phyloP scores from a whole-genome alignment of 2,888 invertebrate genomes.

The Andrena hattorfiana region DNA sequence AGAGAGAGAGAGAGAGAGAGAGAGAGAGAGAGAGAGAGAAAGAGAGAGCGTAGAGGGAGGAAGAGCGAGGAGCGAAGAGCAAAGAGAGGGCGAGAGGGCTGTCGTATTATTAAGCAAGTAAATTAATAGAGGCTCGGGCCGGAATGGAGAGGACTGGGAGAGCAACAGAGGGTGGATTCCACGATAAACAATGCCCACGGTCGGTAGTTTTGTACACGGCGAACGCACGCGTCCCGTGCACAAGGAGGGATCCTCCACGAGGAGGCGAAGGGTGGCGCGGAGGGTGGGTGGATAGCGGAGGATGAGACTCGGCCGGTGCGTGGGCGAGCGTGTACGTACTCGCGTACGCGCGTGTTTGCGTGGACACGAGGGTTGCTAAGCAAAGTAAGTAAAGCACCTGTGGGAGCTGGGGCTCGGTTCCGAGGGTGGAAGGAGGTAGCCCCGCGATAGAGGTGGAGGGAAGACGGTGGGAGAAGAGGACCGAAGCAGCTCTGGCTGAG shows the following conservation, averaged over 20 bases:
- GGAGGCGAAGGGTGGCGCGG: slow-evolving; percentile 19
- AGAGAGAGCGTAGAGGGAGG: slow-evolving; percentile 41
- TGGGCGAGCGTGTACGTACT: slow-evolving; percentile 46
- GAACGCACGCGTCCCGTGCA: slow-evolving; percentile 15
- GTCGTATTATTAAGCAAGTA: slow-evolving; percentile 84
- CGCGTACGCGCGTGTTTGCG: slow-evolving; percentile 63
- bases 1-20: slow-evolving; percentile 48
- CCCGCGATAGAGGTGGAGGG: slow-evolving; percentile 49
- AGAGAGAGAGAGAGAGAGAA: slow-evolving; percentile 34
- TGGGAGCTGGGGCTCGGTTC: slow-evolving; percentile 76
- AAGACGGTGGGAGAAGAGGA: slow-evolving; percentile 49
- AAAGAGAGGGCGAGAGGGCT: slow-evolving; percentile 53
- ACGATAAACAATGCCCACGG: slow-evolving; percentile 81
- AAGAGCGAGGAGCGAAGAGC: slow-evolving; percentile 26
- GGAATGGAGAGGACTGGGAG: slow-evolving; percentile 61
- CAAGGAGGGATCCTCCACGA: slow-evolving; percentile 5
- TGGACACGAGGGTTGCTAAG: slow-evolving; percentile 80
- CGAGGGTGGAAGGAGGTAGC: slow-evolving; percentile 66
- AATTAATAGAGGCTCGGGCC: slow-evolving; percentile 83
- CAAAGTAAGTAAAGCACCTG: slow-evolving; percentile 82
- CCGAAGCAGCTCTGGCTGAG: slow-evolving; percentile 32
- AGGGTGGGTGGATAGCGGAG: slow-evolving; percentile 41
- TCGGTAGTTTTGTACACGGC: slow-evolving; percentile 60
- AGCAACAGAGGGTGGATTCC: slow-evolving; percentile 76
- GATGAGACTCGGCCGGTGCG: slow-evolving; percentile 40